Evolutionary conservation across 2,113 vertebrate species (phyloP), one percentile per base, ranked within the genome.

Genomic region (Acrocephalus arundinaceus): DNA sequence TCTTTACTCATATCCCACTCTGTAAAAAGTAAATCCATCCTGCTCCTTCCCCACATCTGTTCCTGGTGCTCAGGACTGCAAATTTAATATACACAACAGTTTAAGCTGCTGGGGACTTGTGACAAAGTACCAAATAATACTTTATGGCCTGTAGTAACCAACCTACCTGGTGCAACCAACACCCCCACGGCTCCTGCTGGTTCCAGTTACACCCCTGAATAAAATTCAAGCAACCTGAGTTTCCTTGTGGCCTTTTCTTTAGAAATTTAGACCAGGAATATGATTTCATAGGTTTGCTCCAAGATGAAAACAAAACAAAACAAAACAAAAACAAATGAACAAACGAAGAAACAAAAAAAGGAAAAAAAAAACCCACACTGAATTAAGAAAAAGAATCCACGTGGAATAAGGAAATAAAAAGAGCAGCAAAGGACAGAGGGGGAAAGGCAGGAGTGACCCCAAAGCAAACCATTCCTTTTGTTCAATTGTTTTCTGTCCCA

Each of bases 401-500:
- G 12, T 24, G 43, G 55, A 68, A 31, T 37, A 43, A 81, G 62
- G 72, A 70, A 68, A 58, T 37, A 17, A 86, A 90, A 86, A 85
- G 89, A 95, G 79, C 75, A 90, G 89, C 84, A 49, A 51, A 77
- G 67, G 87, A 76, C 33, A 65, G 78, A 43, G 59, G 31, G 61
- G 37, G 37, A 65, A 55, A 77, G 39, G 83, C 48, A 41, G 48
- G 28, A 78, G 15, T n/a, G 11, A 35, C 62, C 52, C 21, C 62
- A 78, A 52, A 86, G 49, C 6, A 79, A 94, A 81, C 15, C 49
- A 83, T 39, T 68, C 80, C 84, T 84, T 94, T 92, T 96, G 90
- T 94, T 76, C 12, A 15, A 71, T 39, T 49, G 19, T 19, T 72
- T 59, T 95, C 89, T 85, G 23, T 14, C 37, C 6, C 6, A 85